These are phyloP conservation scores for Pangasianodon gigas DNA, from an alignment of 2,113 vertebrate species.

Conservation along the genomic window DNA sequence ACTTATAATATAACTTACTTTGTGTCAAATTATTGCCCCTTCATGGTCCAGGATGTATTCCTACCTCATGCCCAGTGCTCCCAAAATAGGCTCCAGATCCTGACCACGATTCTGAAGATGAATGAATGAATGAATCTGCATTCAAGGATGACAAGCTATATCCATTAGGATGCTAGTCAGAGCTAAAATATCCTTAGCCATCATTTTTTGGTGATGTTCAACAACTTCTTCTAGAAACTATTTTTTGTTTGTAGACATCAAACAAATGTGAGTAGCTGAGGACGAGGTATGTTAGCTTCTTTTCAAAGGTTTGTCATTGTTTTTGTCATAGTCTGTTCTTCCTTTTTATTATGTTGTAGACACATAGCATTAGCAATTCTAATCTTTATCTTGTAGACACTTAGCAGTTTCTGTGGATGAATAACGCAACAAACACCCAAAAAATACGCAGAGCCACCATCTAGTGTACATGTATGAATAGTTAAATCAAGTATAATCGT, in stretches of 20 bases:
- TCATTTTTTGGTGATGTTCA: not conserved
- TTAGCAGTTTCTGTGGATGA: not conserved
- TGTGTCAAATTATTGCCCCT: not conserved
- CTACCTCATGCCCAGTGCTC: not conserved
- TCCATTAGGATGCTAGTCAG: not conserved
- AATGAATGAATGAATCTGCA: not conserved
- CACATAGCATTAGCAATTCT: not conserved
- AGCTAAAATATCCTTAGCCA: not conserved
- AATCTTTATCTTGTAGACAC: not conserved
- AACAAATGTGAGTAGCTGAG: not conserved
- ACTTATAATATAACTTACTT: not conserved
- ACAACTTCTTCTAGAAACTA: not conserved
- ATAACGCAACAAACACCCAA: not conserved
- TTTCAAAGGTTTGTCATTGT: not conserved
- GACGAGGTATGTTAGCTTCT: not conserved
- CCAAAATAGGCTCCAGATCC: not conserved
- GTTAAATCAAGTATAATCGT: not conserved
- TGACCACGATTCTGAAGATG: not conserved
- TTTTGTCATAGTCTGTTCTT: not conserved
- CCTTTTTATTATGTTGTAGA: not conserved
- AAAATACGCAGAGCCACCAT: not conserved
- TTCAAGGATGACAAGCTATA: not conserved
- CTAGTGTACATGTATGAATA: not conserved
- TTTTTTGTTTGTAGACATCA: not conserved
- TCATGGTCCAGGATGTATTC: not conserved